A percentile compares a stretch with the other conserved stretches of the same genome.
Conservation (phyloP, 2,888 invertebrate genomes). For the Taphrorychus bicolor region DNA sequence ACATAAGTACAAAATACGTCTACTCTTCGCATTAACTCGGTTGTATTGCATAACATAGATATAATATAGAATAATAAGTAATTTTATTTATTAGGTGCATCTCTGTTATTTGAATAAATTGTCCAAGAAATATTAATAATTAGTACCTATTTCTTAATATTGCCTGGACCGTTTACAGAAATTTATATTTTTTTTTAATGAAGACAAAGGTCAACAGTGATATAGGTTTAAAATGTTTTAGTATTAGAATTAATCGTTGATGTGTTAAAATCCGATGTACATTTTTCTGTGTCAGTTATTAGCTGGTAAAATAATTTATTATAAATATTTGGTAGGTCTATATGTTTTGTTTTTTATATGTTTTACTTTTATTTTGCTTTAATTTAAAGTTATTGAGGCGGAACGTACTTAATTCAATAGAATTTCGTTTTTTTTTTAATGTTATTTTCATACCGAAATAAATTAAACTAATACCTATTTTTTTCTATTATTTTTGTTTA, state of each 20-base stretch:
- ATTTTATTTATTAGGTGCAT: too few species aligned
- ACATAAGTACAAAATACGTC: too few species aligned
- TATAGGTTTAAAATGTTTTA: constrained; percentile 20
- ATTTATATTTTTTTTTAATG: not conserved
- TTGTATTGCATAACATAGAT: too few species aligned
- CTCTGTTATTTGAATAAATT: constrained; percentile 10
- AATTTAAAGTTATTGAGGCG: not conserved
- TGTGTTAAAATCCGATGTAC: constrained; percentile 5
- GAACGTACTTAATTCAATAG: not conserved
- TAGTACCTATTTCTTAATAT: too few species aligned
- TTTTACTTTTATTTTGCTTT: not conserved
- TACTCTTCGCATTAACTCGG: too few species aligned
- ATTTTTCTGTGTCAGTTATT: constrained; percentile 1
- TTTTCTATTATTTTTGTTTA: too few species aligned
- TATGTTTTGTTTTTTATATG: not conserved
- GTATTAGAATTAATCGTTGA: constrained; percentile 7
- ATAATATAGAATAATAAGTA: too few species aligned
- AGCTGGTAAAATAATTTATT: not conserved
- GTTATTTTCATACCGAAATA: not conserved
- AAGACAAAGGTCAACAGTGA: constrained; percentile 29
- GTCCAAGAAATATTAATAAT: constrained; percentile 1
- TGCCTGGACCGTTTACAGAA: not conserved
- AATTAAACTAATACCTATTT: not conserved
- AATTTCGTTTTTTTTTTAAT: not conserved
- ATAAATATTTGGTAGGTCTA: too few species aligned